Evolutionary conservation across 2,888 invertebrate species (phyloP).

Genomic region (Ecliptopera silaceata): DNA sequence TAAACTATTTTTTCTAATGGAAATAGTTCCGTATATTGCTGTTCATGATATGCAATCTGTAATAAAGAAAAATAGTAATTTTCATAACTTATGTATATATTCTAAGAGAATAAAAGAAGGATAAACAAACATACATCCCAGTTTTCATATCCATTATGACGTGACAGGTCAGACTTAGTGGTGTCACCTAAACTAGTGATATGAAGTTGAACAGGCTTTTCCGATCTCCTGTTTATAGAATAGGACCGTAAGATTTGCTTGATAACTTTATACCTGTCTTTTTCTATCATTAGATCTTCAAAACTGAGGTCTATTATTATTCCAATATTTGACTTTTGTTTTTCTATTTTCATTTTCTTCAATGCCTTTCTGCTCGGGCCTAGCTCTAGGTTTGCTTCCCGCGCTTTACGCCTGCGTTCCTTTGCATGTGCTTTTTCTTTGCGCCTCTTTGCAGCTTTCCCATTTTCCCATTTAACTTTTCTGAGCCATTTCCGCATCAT

Average conservation of each 20-base stretch:
- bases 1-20: slow-evolving; percentile 92
- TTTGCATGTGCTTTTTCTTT: slow-evolving; percentile 89
- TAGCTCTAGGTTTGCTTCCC: slow-evolving; percentile 86
- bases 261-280: slow-evolving; percentile 93
- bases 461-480: slow-evolving; percentile 88
- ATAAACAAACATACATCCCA: slow-evolving; percentile 92
- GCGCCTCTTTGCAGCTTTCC: slow-evolving; percentile 86
- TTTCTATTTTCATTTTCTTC: slow-evolving; percentile 87
- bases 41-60: slow-evolving; percentile 87
- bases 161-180: slow-evolving; percentile 88
- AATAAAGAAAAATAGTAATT: not conserved
- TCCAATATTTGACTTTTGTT: slow-evolving; percentile 86
- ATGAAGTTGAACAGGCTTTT: slow-evolving; percentile 91
- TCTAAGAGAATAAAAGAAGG: not conserved
- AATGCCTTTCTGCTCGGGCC: slow-evolving; percentile 92
- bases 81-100: not conserved
- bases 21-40: slow-evolving; percentile 87
- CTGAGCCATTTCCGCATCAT: slow-evolving; percentile 87
- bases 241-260: slow-evolving; percentile 96
- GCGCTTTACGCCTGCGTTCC: slow-evolving; percentile 86
- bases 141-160: slow-evolving; percentile 93
- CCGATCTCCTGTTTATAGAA: slow-evolving; percentile 92
- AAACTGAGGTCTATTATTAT: slow-evolving; percentile 96
- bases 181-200: slow-evolving; percentile 91
- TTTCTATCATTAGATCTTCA: slow-evolving; percentile 94